phyloP scores from a whole-genome alignment of 92 coral and sea anemone genomes.

The Galaxea fascicularis region DNA sequence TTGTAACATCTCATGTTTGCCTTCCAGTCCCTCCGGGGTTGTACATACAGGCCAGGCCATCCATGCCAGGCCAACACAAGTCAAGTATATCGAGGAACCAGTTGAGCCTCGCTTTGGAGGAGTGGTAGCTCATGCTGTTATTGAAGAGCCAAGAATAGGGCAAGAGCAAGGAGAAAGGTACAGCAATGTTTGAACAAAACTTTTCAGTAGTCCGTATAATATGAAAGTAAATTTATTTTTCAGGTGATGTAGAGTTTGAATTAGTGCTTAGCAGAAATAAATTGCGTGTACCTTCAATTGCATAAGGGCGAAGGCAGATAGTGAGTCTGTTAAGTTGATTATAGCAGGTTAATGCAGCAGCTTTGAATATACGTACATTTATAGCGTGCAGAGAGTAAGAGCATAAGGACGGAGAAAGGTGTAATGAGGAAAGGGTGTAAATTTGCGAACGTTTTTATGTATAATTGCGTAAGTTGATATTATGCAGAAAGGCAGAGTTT shows the following conservation, averaged over 20 bases:
- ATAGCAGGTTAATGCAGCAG: too few relatives aligned
- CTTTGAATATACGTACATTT: too few relatives aligned
- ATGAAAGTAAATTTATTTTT: background rate
- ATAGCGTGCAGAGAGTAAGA: too few relatives aligned
- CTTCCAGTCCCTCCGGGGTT: slow-evolving; percentile 26
- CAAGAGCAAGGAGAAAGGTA: slow-evolving; percentile 86
- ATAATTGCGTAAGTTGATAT: too few relatives aligned
- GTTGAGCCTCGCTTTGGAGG: slow-evolving; percentile 40
- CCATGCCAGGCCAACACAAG: slow-evolving; percentile 41
- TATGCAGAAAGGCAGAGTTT: too few relatives aligned
- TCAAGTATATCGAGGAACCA: slow-evolving; percentile 72
- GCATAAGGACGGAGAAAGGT: too few relatives aligned
- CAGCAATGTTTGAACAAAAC: background rate
- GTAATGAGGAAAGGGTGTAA: too few relatives aligned
- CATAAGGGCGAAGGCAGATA: too few relatives aligned
- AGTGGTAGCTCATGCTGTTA: slow-evolving; percentile 66
- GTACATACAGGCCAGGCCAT: slow-evolving; percentile 25
- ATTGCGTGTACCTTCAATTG: too few relatives aligned
- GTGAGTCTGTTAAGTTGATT: too few relatives aligned
- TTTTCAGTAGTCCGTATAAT: background rate
- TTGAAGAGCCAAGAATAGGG: slow-evolving; percentile 73
- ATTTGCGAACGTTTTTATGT: too few relatives aligned
- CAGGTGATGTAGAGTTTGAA: background rate
- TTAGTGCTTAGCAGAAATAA: background rate
- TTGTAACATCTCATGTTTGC: background rate